Evolutionary conservation across 1,140 invertebrate species (phyloP), one percentile per base, ranked within the genome.

Genomic region (Drosophila bifasciata): DNA sequence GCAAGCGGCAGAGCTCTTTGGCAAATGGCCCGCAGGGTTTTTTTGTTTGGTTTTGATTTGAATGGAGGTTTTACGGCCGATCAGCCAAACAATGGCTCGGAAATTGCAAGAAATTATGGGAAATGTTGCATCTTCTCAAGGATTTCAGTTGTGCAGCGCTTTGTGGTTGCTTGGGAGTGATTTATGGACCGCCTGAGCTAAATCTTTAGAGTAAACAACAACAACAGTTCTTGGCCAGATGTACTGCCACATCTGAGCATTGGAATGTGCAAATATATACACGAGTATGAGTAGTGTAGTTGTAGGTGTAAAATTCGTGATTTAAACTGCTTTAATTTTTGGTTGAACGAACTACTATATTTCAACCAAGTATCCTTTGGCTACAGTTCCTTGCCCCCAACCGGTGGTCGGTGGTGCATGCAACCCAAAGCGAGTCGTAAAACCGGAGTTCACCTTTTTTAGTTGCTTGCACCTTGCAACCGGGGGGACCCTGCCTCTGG

Each of bases 1-100:
- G 44, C 3, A 39, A 40, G 15, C 36, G n/a, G 39, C 6, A 46
- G 32, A 46, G 70, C 67, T 53, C 43, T 60, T 78, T 70, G 64
- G 52, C 78, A 79, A 80, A 76, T 79, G 80, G 72, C 80, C 76
- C 43, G 78, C 81, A 62, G 76, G 17, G 80, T 80, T 76, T 61
- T 80, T 76, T 59, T 86, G 28, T 85, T 58, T 32, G 8, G 28
- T 32, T 36, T 40, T 63, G 41, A 40, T 76, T 72, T 79, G 45
- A 36, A 64, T 71, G 46, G 51, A 67, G 80, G 64, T 80, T 86
- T 76, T 59, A 80, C 77, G 67, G 67, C 61, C 67, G 53, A 74
- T 74, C 52, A 77, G 59, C 67, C 57, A 11, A 51, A 86, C 80
- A 85, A 81, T 68, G 62, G 43, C 23, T 23, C 50, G 46, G 41